phyloP scores from a whole-genome alignment of 2,888 invertebrate genomes.

The Proisotoma minuta region DNA sequence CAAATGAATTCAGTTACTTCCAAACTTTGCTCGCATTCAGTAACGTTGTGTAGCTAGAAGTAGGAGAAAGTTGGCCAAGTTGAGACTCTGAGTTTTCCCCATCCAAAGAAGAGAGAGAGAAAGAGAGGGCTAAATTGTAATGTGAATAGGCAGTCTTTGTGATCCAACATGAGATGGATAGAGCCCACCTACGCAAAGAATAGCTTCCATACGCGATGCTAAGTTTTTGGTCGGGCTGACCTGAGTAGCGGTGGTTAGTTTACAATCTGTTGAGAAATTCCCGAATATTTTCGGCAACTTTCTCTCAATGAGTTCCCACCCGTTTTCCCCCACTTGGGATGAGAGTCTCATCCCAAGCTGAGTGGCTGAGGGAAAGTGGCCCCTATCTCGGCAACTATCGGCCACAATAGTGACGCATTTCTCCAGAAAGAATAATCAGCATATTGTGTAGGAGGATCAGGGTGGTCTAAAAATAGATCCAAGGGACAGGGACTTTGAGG shows the following conservation, averaged over 20 bases:
- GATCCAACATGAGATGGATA: neutral
- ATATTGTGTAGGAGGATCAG: conserved; percentile 36
- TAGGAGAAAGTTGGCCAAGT: neutral
- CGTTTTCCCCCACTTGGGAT: neutral
- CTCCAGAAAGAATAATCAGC: conserved; percentile 35
- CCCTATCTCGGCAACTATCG: conserved; percentile 25
- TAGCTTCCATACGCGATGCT: conserved; percentile 4
- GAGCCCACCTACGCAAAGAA: conserved; percentile 10
- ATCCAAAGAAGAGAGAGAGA: too few species aligned
- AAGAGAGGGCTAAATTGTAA: too few species aligned
- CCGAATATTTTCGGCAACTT: conserved; percentile 22
- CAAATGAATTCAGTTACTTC: neutral
- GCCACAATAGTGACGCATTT: conserved; percentile 35
- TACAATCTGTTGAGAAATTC: conserved; percentile 35
- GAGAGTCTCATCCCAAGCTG: neutral
- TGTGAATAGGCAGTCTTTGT: too few species aligned
- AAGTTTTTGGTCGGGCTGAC: neutral
- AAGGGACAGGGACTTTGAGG: too few species aligned
- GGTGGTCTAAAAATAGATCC: conserved; percentile 32
- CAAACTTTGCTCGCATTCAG: neutral
- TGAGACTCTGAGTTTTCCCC: too few species aligned
- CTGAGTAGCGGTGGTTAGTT: neutral
- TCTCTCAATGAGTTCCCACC: conserved; percentile 35
- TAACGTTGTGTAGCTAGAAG: neutral
- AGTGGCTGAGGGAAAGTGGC: neutral